Evolutionary conservation across 2,888 invertebrate species (phyloP).

Genomic region (Eupithecia centaureata): DNA sequence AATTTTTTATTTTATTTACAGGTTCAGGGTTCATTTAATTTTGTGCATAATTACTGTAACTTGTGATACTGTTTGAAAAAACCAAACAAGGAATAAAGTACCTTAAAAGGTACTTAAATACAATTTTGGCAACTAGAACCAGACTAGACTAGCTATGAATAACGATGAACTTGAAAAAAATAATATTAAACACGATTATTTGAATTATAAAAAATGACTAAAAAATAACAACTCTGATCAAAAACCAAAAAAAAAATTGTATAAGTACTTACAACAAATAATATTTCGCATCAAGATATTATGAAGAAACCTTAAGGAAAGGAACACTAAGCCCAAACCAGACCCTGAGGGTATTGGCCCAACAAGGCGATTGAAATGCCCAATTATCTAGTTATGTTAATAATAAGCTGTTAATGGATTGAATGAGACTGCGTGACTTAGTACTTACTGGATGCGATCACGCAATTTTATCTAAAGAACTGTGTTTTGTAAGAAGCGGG

Average conservation of each 20-base stretch:
- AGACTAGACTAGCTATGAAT: background rate
- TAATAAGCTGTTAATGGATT: conserved; percentile 41
- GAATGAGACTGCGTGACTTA: conserved; percentile 46
- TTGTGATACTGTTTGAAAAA: background rate
- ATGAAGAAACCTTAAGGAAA: too few species aligned
- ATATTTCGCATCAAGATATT: background rate
- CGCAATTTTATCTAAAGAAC: conserved; percentile 30
- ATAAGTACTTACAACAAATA: too few species aligned
- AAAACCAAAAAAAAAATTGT: too few species aligned
- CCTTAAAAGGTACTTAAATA: too few species aligned
- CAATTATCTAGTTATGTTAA: conserved; percentile 46
- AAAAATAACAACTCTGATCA: background rate
- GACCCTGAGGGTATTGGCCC: background rate
- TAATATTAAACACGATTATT: background rate
- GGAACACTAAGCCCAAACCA: background rate
- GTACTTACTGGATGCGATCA: conserved; percentile 35
- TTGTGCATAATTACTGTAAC: background rate
- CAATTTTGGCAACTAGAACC: too few species aligned
- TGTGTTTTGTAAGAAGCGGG: conserved; percentile 11
- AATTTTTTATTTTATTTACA: conserved; percentile 9
- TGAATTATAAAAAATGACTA: background rate
- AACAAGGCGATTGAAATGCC: conserved; percentile 46
- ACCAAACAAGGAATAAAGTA: background rate
- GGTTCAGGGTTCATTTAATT: background rate
- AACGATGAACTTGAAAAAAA: background rate